Evolutionary conservation across 2,113 vertebrate species (phyloP), one percentile per base, ranked within the genome.

Genomic region (Calidris pugnax): DNA sequence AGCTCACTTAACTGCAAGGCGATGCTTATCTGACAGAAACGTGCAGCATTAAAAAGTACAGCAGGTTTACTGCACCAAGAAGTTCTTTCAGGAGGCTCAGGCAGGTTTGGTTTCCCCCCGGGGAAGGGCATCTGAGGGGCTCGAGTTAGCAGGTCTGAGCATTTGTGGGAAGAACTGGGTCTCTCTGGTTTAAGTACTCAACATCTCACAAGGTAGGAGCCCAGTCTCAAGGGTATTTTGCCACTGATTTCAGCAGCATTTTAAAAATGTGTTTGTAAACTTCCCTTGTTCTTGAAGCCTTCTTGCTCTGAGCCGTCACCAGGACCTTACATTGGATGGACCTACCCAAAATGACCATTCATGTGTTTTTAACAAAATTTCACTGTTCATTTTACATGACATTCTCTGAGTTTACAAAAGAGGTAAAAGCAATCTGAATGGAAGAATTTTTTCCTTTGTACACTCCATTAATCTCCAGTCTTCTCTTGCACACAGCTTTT

Each of bases 21-120:
- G 33, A 97, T 87, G 73, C 85, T 95, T 98, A 97, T 98, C 97
- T 96, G 89, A 95, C 84, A 73, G 92, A 87, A 95, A 84, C 2
- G 1, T 69, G 30, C 84, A 50, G 87, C 77, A 87, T 37, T 92
- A 66, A 87, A 64, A 89, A 76, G 77, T 62, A 91, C 84, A 95
- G 41, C 74, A 39, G 50, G 72, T 94, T 95, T 95, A 91, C 48
- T 73, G 87, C 91, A 74, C 67, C 9, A 7, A 95, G 80, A 89
- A 87, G 64, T 85, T 72, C 80, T 62, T 90, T 92, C 66, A 67
- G 37, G 91, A 85, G 91, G 55, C 55, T 96, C 84, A 56, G 3
- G 5, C 67, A 73, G 63, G 68, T 75, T 60, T 21, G 69, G 47
- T 77, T 95, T 92, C 93, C 82, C 95, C 95, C 63, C 60, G 1